Evolutionary conservation across 2,113 vertebrate genomes (phyloP).

Genomic region (Rhabdomys dilectus): DNA sequence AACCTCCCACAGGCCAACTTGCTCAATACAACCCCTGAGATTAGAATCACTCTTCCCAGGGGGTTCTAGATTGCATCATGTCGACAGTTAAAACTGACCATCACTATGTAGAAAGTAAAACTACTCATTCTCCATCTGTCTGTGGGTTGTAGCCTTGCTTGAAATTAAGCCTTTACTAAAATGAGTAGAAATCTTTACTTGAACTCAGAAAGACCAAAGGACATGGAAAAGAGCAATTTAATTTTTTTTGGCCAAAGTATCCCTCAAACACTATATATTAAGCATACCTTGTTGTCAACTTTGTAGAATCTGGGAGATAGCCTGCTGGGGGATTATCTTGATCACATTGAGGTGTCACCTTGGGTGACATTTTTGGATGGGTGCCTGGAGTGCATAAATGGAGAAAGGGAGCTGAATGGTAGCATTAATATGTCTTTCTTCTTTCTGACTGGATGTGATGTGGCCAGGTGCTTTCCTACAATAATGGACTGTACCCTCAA

Average conservation of each 20-base stretch:
- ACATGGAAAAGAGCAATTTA: conserved; percentile 31
- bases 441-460: too few species aligned
- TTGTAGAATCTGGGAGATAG: not conserved
- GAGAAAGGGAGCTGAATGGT: not conserved
- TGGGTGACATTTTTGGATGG: not conserved
- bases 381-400: not conserved
- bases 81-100: not conserved
- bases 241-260: not conserved
- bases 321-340: not conserved
- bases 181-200: conserved; percentile 27
- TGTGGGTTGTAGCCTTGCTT: not conserved
- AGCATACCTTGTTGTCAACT: not conserved
- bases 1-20: not conserved
- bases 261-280: not conserved
- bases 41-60: not conserved
- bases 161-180: conserved; percentile 35
- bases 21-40: not conserved
- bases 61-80: not conserved
- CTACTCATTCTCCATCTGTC: not conserved
- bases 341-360: not conserved
- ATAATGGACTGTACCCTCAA: not conserved
- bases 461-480: not conserved
- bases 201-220: conserved; percentile 35
- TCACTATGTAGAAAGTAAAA: conserved; percentile 34
- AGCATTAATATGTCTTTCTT: not conserved